A percentile compares a stretch with the other conserved stretches of the same genome.
Evolutionary conservation across 2,113 vertebrate species (phyloP).

Genomic region (Atherinomorus stipes): DNA sequence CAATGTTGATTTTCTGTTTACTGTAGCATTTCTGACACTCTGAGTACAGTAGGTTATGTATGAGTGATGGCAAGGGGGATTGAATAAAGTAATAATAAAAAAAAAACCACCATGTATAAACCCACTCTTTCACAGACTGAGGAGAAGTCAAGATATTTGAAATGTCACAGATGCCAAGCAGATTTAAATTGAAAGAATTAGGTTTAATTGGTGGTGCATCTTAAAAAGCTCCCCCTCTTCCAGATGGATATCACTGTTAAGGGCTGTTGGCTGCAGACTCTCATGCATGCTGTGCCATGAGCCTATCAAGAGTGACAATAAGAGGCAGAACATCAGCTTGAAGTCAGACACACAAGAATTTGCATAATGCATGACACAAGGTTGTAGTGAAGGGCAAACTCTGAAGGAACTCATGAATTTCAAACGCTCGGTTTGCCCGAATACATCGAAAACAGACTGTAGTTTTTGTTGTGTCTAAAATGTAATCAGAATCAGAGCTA

Average conservation of each 20-base stretch:
- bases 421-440: constrained; percentile 34
- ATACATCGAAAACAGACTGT: neutral
- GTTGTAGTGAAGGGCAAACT: constrained; percentile 53
- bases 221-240: constrained; percentile 27
- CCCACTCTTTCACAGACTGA: constrained; percentile 1
- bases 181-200: constrained; percentile 12
- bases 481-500: constrained; percentile 26
- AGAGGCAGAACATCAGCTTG: constrained; percentile 26
- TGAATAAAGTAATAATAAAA: too few species aligned
- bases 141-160: neutral
- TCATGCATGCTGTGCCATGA: constrained; percentile 25
- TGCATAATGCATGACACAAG: constrained; percentile 48
- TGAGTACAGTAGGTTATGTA: too few species aligned
- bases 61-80: too few species aligned
- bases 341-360: constrained; percentile 35
- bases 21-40: too few species aligned
- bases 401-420: constrained; percentile 51
- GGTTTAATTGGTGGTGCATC: constrained; percentile 26
- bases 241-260: constrained; percentile 28
- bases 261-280: constrained; percentile 49
- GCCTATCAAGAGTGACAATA: constrained; percentile 18
- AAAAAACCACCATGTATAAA: neutral
- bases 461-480: constrained; percentile 11
- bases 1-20: too few species aligned
- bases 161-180: constrained; percentile 2